A percentile compares a stretch with the other conserved stretches of the same genome.
phyloP scores from a whole-genome alignment of 1,140 invertebrate genomes.

The Venustaconcha ellipsiformis region DNA sequence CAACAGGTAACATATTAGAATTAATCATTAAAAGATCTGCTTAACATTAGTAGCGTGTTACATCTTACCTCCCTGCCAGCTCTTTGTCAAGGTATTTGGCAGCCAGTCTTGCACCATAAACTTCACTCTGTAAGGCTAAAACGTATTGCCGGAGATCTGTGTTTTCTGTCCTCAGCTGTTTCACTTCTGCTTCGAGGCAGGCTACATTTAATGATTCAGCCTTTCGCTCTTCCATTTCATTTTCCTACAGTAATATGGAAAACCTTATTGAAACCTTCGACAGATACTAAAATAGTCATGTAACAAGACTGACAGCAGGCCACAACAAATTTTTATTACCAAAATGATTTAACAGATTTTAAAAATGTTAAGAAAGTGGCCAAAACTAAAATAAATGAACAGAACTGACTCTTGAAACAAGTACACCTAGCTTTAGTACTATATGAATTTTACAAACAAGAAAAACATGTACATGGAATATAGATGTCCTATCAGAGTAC shows the following conservation, averaged over 20 bases:
- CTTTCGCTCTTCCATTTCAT: conserved; percentile 69
- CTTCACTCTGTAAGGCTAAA: conserved; percentile 81
- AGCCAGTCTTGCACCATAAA: conserved; percentile 84
- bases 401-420: too few species aligned
- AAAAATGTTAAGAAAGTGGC: too few species aligned
- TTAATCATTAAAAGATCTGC: not conserved
- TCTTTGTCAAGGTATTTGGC: conserved; percentile 90
- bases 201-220: conserved; percentile 63
- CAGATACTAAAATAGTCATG: too few species aligned
- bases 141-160: conserved; percentile 78
- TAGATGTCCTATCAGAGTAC: too few species aligned
- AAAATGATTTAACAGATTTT: too few species aligned
- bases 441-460: too few species aligned
- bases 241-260: conserved; percentile 56
- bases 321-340: too few species aligned
- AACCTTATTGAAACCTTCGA: too few species aligned
- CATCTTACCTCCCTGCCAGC: conserved; percentile 77
- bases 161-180: conserved; percentile 79
- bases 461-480: too few species aligned
- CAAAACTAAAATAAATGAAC: too few species aligned
- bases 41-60: not conserved
- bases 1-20: not conserved
- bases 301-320: too few species aligned
- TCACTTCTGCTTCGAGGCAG: conserved; percentile 75
- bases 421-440: too few species aligned